Evolutionary conservation across 2,797 vertebrate genomes (phyloP), one percentile per base, ranked within the genome.

Genomic region (Amniataba percoides): DNA sequence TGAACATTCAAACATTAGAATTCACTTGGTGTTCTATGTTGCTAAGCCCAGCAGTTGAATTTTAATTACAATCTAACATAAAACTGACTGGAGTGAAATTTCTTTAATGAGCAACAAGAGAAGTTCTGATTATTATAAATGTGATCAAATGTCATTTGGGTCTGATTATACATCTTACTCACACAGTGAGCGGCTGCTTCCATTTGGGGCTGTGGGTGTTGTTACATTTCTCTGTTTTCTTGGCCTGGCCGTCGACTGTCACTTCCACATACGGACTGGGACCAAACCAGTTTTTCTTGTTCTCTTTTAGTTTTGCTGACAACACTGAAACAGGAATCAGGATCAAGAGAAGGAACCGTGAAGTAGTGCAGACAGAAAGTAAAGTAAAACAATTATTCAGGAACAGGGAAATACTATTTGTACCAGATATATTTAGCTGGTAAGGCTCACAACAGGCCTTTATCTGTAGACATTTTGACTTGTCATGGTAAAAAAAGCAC

Each of bases 231-330:
- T 98, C 98, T 1, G 98, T 99, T 95, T 98, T 99, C 94, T 98
- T 99, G 79, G 97, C 99, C 89, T 99, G 98, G 55, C 97, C 97
- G 64, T 99, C 97, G 36, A 99, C 98, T 31, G 95, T 95, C 80
- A 99, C 97, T 93, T 99, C 98, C 84, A 99, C 98, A 9, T 99
- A 99, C 39, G 97, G 97, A 95, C 97, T 99, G 81, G 98, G 98
- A 85, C 97, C 97, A 86, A 99, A 99, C 98, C 98, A 99, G 91
- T 98, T 99, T 92, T 98, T 99, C 94, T 97, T 97, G 94, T 96
- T 99, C 91, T 99, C 98, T 89, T 98, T 98, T 58, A 99, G 95
- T 93, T 99, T 99, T 65, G 98, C 98, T 82, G 98, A 99, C 80
- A 99, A 95, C 88, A 99, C 98, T 99, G 90, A 81, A 89, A 85